phyloP scores from a whole-genome alignment of 2,797 vertebrate species.

The Accipiter minullus region DNA sequence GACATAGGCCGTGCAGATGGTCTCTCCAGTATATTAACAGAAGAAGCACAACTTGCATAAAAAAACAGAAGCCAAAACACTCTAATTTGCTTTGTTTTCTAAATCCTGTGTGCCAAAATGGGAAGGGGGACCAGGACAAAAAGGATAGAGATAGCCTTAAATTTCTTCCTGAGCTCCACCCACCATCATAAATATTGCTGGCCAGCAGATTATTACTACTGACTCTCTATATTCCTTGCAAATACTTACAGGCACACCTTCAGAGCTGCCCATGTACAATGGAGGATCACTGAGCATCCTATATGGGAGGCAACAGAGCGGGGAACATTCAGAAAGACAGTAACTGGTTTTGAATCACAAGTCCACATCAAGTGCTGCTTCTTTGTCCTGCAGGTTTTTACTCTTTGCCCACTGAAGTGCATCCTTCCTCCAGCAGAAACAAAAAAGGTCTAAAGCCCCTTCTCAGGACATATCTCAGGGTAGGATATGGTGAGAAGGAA shows the following conservation, averaged over 20 bases:
- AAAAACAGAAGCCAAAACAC: background rate
- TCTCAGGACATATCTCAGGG: background rate
- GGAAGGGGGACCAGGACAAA: background rate
- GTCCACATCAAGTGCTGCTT: background rate
- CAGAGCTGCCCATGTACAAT: background rate
- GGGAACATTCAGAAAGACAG: background rate
- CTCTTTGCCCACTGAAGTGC: background rate
- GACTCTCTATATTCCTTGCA: background rate
- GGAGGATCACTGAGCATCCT: background rate
- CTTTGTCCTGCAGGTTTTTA: background rate
- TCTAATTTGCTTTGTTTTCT: background rate
- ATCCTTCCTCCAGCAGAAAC: background rate
- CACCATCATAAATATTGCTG: background rate
- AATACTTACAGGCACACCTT: background rate
- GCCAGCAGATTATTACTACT: background rate
- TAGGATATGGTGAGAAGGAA: background rate
- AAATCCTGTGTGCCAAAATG: background rate
- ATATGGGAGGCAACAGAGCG: background rate
- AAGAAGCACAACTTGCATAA: background rate
- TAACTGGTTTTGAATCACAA: background rate
- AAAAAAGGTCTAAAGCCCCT: background rate
- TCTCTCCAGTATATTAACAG: background rate
- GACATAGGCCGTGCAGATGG: background rate
- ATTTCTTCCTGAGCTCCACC: background rate
- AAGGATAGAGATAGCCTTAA: background rate